phyloP scores from a whole-genome alignment of 1,140 invertebrate species.

The Augochlora pura region DNA sequence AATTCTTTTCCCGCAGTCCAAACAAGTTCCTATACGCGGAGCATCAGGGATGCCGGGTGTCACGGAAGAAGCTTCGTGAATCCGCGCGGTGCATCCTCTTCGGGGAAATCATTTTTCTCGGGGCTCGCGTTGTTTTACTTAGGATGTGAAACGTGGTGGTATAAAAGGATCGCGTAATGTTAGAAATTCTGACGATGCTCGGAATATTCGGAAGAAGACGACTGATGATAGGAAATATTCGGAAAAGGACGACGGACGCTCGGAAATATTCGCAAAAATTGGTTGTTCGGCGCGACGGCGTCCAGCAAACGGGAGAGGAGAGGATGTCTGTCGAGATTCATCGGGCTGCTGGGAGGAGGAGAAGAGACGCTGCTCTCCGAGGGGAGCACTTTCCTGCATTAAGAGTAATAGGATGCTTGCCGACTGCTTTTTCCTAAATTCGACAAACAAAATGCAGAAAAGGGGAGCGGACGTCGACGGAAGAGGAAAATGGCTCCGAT shows the following conservation, averaged over 20 bases:
- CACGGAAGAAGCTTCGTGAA: neutral
- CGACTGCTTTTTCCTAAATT: neutral
- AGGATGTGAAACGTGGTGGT: neutral
- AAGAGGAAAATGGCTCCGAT: neutral
- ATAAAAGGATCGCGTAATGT: no score
- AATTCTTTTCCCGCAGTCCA: neutral
- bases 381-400: conserved; percentile 18
- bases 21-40: no score
- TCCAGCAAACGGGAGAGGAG: no score
- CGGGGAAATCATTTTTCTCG: neutral
- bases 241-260: no score
- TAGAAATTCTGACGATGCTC: neutral
- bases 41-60: no score
- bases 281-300: no score
- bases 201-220: no score
- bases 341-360: conserved; percentile 8
- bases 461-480: no score
- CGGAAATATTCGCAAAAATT: no score
- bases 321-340: neutral
- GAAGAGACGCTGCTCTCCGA: neutral
- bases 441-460: no score
- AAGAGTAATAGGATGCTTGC: conserved; percentile 25
- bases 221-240: no score
- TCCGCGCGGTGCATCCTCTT: neutral
- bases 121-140: no score